A percentile compares a stretch with the other conserved stretches of the same genome.
These are phyloP conservation scores for Ophthalmolycus amberensis DNA, from an alignment of 2,113 vertebrate genomes.

Conservation along the genomic window DNA sequence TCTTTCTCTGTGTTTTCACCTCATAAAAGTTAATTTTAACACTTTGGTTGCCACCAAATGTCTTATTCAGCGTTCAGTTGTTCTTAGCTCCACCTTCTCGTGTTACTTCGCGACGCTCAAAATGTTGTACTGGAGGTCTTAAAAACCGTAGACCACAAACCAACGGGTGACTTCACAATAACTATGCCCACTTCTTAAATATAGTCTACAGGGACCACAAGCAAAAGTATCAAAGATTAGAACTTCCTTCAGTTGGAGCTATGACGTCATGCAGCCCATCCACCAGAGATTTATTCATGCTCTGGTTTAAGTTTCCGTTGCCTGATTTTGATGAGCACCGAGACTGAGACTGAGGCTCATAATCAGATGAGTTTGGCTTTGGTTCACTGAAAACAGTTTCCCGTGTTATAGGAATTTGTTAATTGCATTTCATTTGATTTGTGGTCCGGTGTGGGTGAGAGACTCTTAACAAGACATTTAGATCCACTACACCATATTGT, in stretches of 20 bases:
- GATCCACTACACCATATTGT: neutral
- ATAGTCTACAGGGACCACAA: neutral
- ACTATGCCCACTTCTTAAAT: too few species aligned
- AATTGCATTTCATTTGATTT: neutral
- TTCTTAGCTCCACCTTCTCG: too few species aligned
- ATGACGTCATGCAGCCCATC: neutral
- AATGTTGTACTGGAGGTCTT: too few species aligned
- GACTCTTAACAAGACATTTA: neutral
- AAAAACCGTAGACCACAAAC: too few species aligned
- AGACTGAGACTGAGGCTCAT: neutral
- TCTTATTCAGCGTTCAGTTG: too few species aligned
- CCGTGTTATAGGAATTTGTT: neutral
- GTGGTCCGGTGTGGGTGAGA: neutral
- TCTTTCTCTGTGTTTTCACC: too few species aligned
- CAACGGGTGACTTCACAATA: too few species aligned
- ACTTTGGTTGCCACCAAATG: too few species aligned
- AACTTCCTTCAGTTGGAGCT: neutral
- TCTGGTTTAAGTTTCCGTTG: neutral
- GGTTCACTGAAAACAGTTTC: slow-evolving; percentile 11
- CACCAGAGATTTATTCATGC: slow-evolving; percentile 1
- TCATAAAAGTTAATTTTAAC: too few species aligned
- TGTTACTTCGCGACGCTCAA: too few species aligned
- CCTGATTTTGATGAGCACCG: slow-evolving; percentile 7
- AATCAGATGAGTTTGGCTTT: neutral
- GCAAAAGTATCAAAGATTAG: neutral